Percentiles rank a stretch among this genome's conserved stretches.
Conservation (phyloP, 2,888 invertebrate species). For the Yponomeuta evonymella region DNA sequence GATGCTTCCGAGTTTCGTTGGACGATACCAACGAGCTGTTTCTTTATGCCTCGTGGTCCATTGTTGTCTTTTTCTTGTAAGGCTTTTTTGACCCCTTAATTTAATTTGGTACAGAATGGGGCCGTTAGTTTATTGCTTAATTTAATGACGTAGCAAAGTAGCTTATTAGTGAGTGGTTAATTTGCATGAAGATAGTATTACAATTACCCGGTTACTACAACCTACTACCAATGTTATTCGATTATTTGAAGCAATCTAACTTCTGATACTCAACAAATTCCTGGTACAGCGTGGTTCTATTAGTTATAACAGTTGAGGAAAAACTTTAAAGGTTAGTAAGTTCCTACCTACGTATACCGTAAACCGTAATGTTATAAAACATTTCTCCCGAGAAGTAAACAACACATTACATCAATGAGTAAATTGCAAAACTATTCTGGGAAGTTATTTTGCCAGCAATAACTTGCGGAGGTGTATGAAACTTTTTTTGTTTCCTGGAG, state of each 20-base stretch:
- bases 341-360: too few relatives aligned
- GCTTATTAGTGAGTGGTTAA: background rate
- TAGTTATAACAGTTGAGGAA: too few relatives aligned
- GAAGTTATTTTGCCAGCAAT: too few relatives aligned
- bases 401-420: too few relatives aligned
- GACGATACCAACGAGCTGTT: constrained; percentile 40
- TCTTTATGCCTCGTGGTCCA: background rate
- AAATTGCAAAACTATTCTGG: too few relatives aligned
- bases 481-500: constrained; percentile 30
- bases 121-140: constrained; percentile 23
- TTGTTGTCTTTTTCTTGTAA: background rate
- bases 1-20: constrained; percentile 64
- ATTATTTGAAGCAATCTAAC: background rate
- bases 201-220: background rate
- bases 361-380: too few relatives aligned
- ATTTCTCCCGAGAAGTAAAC: too few relatives aligned
- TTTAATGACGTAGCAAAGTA: constrained; percentile 21
- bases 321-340: too few relatives aligned
- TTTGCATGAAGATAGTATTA: constrained; percentile 6
- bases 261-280: background rate
- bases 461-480: too few relatives aligned
- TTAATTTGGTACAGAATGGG: constrained; percentile 28
- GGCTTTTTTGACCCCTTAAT: constrained; percentile 37
- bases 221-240: background rate
- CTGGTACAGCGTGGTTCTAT: background rate